These are phyloP conservation scores for Nemopilema nomurai DNA, from an alignment of 30 jellyfish, hydroid and myxozoan genomes.

Conservation along the genomic window DNA sequence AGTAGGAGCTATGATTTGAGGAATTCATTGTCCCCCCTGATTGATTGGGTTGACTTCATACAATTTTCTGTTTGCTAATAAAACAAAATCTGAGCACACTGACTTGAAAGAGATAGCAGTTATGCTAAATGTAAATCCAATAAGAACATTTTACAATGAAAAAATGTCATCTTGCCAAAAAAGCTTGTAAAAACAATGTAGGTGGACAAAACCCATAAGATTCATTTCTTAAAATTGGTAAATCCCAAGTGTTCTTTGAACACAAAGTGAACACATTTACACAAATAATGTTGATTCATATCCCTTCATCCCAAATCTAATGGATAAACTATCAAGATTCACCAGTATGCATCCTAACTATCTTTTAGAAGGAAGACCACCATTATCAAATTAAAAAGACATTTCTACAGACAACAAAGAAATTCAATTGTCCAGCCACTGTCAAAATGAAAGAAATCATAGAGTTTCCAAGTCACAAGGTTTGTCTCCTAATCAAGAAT, in stretches of 20 bases:
- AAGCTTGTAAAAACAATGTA: background rate
- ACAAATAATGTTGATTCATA: background rate
- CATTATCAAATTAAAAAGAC: background rate
- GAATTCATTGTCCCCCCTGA: background rate
- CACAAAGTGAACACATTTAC: background rate
- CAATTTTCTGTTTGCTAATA: background rate
- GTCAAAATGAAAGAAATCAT: constrained; percentile 13
- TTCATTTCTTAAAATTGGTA: background rate
- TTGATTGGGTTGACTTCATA: background rate
- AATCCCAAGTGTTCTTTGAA: background rate
- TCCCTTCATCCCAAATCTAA: background rate
- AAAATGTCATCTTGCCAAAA: background rate
- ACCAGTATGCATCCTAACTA: background rate
- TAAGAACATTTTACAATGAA: background rate
- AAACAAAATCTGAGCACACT: background rate
- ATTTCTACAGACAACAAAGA: constrained; percentile 11
- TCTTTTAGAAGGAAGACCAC: constrained; percentile 2
- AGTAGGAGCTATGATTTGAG: background rate
- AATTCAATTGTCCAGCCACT: constrained; percentile 17
- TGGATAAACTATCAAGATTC: background rate
- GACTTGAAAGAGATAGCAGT: background rate
- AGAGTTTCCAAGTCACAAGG: constrained; percentile 8
- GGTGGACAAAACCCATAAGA: background rate
- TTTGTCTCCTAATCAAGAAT: background rate
- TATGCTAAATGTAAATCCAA: background rate